These are phyloP conservation scores for Nasua narica DNA, from an alignment of 2,797 vertebrate species.

Conservation along the genomic window DNA sequence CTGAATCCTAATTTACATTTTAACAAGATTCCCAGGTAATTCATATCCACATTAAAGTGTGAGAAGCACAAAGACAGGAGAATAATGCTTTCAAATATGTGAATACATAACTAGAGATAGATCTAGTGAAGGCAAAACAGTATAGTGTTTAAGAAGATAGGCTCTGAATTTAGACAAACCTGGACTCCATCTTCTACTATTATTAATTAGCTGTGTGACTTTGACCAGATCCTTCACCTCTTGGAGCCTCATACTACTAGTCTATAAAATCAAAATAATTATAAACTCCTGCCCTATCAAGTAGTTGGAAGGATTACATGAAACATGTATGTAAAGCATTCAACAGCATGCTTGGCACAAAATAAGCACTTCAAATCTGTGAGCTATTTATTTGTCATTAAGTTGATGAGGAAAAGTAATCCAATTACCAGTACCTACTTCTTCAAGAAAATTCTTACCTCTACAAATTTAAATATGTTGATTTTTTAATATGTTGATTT, in stretches of 20 bases:
- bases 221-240: not conserved
- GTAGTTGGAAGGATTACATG: not conserved
- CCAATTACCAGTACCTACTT: conserved; percentile 26
- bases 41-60: not conserved
- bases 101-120: conserved; percentile 31
- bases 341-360: conserved; percentile 20
- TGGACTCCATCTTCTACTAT: not conserved
- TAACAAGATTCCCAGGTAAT: conserved; percentile 32
- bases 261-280: conserved; percentile 29
- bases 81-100: conserved; percentile 30
- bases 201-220: not conserved
- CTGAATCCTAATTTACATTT: conserved; percentile 17
- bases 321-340: conserved; percentile 27
- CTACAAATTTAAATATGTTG: conserved; percentile 18
- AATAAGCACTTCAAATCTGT: conserved; percentile 26
- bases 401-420: not conserved
- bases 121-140: conserved; percentile 16
- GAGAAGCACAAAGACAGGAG: conserved; percentile 34
- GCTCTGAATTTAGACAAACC: conserved; percentile 30
- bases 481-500: not conserved
- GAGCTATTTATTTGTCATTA: not conserved
- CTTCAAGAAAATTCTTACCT: conserved; percentile 40
- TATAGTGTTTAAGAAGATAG: not conserved
- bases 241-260: not conserved
- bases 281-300: not conserved